Evolutionary conservation across 1,140 invertebrate genomes (phyloP), one percentile per base, ranked within the genome.

Genomic region (Pteromalus puparum): DNA sequence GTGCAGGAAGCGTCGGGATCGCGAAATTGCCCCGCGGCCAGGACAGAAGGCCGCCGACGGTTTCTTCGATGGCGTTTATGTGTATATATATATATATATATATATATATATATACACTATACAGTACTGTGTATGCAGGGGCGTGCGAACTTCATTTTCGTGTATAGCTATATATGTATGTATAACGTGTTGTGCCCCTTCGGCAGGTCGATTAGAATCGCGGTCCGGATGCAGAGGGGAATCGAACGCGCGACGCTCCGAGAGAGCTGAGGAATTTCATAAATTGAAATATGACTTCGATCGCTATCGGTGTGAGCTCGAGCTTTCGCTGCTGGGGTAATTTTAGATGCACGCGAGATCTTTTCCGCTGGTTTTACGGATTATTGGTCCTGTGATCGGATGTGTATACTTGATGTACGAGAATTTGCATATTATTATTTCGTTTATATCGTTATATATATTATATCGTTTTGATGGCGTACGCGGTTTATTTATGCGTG

Each of bases 1-100:
- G 72, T 75, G 72, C 70, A 82, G 48, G 48, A 82, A 80, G 65
- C 78, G 34, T 46, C 65, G 77, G 34, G 21, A 65, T 28, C 77
- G 61, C 77, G 38, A 80, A 80, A 80, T 80, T 80, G 78, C 65
- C 18, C 15, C 38, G 67, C 67, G 15, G 67, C 24, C 38, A 46
- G 21, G 34, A 80, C 34, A 80, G 65, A 68, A 65, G 70, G 73
- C 61, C 30, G 24, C 61, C 53, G 26, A 13, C 15, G 10, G 81
- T 53, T 75, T 80, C 78, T 80, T 80, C 78, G 65, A 21, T 61
- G 53, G 15, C 46, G 12, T 18, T 1, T 53, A 0, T 48, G 10
- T 6, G 1, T 53, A 2, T 53, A 21, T 53, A 2, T 18, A 21
- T 53, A 5, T 21, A 21, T 53, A 4, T 53, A 53, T n/a, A n/a